Conservation (phyloP, 2,888 invertebrate genomes). For the Lasioglossum figueresi region DNA sequence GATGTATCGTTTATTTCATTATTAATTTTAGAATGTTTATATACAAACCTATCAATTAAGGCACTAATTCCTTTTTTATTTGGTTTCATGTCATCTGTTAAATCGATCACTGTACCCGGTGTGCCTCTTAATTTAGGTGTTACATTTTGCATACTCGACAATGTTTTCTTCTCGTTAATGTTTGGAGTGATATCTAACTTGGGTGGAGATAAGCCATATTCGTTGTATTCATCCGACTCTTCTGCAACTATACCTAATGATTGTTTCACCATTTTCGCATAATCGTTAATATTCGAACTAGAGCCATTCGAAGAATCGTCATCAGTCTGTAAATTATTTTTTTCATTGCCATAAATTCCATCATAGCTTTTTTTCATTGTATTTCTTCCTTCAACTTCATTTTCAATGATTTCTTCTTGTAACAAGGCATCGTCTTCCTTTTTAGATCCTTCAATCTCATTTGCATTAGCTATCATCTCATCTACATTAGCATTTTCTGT, state of each 20-base stretch:
- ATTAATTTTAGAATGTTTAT: constrained; percentile 87
- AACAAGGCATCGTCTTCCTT: background rate
- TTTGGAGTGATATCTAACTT: constrained; percentile 28
- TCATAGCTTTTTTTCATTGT: background rate
- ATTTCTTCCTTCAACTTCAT: background rate
- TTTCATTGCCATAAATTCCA: background rate
- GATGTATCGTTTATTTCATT: constrained; percentile 85
- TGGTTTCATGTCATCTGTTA: constrained; percentile 85
- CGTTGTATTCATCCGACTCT: constrained; percentile 27
- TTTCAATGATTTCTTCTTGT: background rate
- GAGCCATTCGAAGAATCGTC: background rate
- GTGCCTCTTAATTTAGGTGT: constrained; percentile 85
- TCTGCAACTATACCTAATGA: constrained; percentile 9
- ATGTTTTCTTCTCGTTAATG: constrained; percentile 69
- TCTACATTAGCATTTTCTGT: background rate
- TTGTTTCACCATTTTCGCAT: constrained; percentile 10
- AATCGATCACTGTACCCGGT: constrained; percentile 87
- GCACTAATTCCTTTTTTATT: constrained; percentile 86
- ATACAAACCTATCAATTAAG: constrained; percentile 89
- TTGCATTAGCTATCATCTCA: too few relatives aligned
- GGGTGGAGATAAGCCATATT: constrained; percentile 60
- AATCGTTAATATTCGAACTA: constrained; percentile 9
- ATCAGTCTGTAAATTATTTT: background rate
- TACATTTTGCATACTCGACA: constrained; percentile 55
- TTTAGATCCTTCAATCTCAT: background rate